Evolutionary conservation across 2,888 invertebrate species (phyloP).

Genomic region (Ectemnius cavifrons): DNA sequence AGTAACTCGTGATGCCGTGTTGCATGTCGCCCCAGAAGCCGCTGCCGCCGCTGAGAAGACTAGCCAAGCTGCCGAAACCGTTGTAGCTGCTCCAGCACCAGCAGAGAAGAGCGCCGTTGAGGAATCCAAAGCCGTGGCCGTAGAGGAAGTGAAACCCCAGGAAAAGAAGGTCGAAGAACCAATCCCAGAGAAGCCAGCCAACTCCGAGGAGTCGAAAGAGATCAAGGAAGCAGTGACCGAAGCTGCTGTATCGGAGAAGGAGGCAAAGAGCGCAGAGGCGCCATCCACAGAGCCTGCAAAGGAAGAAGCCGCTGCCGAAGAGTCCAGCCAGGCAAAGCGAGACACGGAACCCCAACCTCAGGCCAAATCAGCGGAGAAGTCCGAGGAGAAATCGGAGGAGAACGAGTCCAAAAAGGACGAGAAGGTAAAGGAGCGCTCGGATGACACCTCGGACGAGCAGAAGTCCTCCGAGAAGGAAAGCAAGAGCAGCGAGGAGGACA

Average conservation of each 20-base stretch:
- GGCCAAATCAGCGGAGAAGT: conserved; percentile 38
- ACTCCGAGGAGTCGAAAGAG: conserved; percentile 40
- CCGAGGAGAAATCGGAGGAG: conserved; percentile 57
- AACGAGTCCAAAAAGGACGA: conserved; percentile 34
- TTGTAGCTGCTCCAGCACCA: conserved; percentile 11
- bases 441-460: conserved; percentile 49
- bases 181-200: conserved; percentile 19
- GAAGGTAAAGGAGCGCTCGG: conserved; percentile 67
- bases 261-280: conserved; percentile 63
- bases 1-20: conserved; percentile 70
- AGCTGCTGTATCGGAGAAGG: conserved; percentile 33
- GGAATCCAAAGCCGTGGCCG: conserved; percentile 40
- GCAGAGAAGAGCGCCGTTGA: conserved; percentile 37
- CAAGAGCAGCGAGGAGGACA: conserved; percentile 57
- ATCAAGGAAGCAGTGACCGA: conserved; percentile 45
- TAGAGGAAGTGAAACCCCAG: conserved; percentile 38
- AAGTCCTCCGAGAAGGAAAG: conserved; percentile 50
- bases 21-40: conserved; percentile 48
- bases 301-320: conserved; percentile 34
- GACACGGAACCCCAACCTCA: conserved; percentile 42
- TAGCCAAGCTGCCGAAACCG: conserved; percentile 15
- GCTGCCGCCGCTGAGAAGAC: conserved; percentile 29
- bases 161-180: conserved; percentile 36
- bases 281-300: conserved; percentile 16
- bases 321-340: conserved; percentile 49